A percentile compares a stretch with the other conserved stretches of the same genome.
Evolutionary conservation across 2,113 vertebrate species (phyloP).

Genomic region (Galbula dea): DNA sequence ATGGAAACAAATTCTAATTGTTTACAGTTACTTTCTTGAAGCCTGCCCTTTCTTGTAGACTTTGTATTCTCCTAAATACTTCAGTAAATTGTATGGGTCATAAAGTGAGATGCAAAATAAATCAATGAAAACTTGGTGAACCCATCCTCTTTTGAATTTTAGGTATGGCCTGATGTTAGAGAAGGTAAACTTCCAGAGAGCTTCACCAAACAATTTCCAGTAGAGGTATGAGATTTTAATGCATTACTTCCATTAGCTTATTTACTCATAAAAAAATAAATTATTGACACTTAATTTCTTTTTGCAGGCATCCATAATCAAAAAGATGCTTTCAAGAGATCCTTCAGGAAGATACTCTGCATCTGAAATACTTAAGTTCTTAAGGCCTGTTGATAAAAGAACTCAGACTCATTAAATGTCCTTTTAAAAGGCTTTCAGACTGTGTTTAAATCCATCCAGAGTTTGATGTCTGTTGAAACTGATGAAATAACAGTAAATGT

Average conservation of each 20-base stretch:
- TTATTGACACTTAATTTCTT: neutral
- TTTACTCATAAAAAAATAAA: neutral
- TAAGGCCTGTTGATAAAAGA: neutral
- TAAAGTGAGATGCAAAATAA: neutral
- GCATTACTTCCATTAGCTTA: neutral
- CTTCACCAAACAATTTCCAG: neutral
- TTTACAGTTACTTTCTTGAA: neutral
- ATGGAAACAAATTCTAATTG: neutral
- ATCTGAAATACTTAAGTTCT: neutral
- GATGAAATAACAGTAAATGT: neutral
- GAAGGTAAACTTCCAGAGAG: fast-evolving
- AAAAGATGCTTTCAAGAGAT: conserved; percentile 11
- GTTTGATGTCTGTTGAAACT: neutral
- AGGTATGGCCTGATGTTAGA: neutral
- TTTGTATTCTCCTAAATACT: neutral
- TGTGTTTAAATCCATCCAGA: neutral
- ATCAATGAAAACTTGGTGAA: neutral
- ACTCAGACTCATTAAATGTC: neutral
- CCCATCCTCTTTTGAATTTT: neutral
- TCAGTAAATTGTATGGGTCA: neutral
- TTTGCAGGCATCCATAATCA: conserved; percentile 26
- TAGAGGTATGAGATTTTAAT: neutral
- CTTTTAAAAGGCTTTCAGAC: neutral
- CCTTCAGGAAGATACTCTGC: neutral
- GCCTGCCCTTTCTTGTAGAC: neutral